Evolutionary conservation across 2,888 invertebrate genomes (phyloP), one percentile per base, ranked within the genome.

Genomic region (Drosophila maculinotata): DNA sequence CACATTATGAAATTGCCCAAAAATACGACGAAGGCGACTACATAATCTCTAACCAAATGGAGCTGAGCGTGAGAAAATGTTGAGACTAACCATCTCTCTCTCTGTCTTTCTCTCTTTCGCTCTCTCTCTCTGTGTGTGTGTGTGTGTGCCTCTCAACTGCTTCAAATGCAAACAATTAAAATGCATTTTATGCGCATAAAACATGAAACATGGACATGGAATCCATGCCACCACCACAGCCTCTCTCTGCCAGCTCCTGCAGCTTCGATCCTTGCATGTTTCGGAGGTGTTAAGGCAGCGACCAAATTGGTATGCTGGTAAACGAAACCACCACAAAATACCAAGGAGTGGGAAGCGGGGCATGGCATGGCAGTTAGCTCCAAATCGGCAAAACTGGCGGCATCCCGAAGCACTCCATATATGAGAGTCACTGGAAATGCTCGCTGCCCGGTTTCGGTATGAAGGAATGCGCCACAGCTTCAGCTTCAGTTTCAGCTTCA

Each of bases 301-400:
- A 77, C 79, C 76, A 83, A 81, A 76, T 76, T 79, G 86, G 86
- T 67, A 76, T 77, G 73, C 67, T 77, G 75, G 75, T 75, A 75
- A 73, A 74, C 47, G 78, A 80, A 87, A 87, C 84, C 81, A 83
- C 48, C 76, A 53, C 69, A 72, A 72, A 56, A 73, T 14, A 9
- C 31, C 26, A 44, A 31, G 6, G 10, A 2, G 20, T 23, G 30
- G 15, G 23, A 15, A 8, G 15, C 6, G 10, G 49, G 17, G 28
- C n/a, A n/a, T n/a, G 26, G 35, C 10, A 9, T 17, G 33, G 45
- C 31, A 17, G 38, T 45, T 60, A 38, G 57, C 59, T 51, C 76
- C 60, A 71, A 73, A 73, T 52, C 66, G 76, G 76, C 76, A 62
- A 69, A 57, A 64, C 69, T 62, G 75, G 58, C 76, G 83, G 80